These are phyloP conservation scores for Macrostomum lignano DNA, from an alignment of 1,140 invertebrate species.

Conservation along the genomic window DNA sequence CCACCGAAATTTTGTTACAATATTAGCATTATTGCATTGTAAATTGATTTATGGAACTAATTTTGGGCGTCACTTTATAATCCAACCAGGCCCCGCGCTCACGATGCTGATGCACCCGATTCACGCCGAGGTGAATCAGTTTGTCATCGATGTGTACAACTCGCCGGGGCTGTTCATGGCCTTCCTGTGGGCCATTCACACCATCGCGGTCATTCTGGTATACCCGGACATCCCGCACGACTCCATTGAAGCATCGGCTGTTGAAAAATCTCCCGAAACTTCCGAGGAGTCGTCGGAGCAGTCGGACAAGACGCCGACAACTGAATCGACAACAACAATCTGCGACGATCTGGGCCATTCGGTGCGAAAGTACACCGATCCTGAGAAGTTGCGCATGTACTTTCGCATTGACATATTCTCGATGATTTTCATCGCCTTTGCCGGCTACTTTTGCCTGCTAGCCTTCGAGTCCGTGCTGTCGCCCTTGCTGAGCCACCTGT, in stretches of 20 bases:
- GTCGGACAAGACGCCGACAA: background rate
- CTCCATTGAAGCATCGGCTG: background rate
- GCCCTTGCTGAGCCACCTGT: background rate
- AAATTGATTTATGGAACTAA: no score
- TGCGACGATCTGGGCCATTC: background rate
- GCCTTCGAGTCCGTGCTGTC: conserved; percentile 2
- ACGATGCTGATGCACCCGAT: conserved; percentile 1
- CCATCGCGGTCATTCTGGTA: background rate
- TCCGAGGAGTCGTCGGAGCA: background rate
- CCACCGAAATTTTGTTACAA: no score
- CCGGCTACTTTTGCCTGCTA: background rate
- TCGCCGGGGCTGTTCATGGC: conserved; percentile 1
- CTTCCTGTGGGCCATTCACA: conserved; percentile 4
- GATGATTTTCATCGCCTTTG: conserved; percentile 3
- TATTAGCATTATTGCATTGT: no score
- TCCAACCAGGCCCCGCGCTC: background rate
- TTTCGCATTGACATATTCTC: background rate
- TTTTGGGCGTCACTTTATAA: no score
- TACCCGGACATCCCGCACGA: conserved; percentile 2
- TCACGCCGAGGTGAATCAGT: background rate
- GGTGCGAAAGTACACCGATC: background rate
- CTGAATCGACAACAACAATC: no score
- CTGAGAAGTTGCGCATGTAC: background rate
- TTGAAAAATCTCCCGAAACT: background rate
- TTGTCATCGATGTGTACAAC: background rate